phyloP scores from a whole-genome alignment of 2,113 vertebrate genomes.

The Sclerurus mexicanus region DNA sequence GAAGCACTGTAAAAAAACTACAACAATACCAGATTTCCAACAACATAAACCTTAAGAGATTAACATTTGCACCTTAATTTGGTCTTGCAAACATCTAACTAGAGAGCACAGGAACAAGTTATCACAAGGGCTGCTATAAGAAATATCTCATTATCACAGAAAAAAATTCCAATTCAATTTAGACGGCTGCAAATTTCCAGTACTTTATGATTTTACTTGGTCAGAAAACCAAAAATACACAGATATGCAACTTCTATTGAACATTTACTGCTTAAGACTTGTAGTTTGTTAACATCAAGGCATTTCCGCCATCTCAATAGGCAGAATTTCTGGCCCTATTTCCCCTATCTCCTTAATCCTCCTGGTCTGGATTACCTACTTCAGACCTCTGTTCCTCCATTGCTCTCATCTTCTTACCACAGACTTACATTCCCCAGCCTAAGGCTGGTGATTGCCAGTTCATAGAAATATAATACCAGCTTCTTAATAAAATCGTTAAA shows the following conservation, averaged over 20 bases:
- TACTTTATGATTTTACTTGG: not conserved
- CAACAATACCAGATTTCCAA: not conserved
- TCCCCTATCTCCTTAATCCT: not conserved
- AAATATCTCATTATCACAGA: not conserved
- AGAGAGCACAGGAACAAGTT: not conserved
- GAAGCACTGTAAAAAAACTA: not conserved
- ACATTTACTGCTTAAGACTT: not conserved
- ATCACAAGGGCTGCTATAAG: not conserved
- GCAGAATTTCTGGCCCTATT: not conserved
- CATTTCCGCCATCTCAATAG: not conserved
- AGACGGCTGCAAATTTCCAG: not conserved
- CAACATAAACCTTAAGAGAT: not conserved
- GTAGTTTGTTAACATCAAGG: not conserved
- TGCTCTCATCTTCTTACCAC: not conserved
- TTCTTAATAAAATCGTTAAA: not conserved
- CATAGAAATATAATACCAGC: not conserved
- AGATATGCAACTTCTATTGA: not conserved
- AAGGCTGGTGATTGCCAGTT: not conserved
- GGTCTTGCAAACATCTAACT: not conserved
- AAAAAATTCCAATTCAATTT: not conserved
- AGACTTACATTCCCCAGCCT: fast-evolving
- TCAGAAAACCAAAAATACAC: not conserved
- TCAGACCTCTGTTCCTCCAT: not conserved
- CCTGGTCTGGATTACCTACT: not conserved
- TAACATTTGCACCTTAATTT: not conserved